Percentiles rank a stretch among this genome's conserved stretches.
Evolutionary conservation across 2,113 vertebrate genomes (phyloP).

Genomic region (Crocuta crocuta): DNA sequence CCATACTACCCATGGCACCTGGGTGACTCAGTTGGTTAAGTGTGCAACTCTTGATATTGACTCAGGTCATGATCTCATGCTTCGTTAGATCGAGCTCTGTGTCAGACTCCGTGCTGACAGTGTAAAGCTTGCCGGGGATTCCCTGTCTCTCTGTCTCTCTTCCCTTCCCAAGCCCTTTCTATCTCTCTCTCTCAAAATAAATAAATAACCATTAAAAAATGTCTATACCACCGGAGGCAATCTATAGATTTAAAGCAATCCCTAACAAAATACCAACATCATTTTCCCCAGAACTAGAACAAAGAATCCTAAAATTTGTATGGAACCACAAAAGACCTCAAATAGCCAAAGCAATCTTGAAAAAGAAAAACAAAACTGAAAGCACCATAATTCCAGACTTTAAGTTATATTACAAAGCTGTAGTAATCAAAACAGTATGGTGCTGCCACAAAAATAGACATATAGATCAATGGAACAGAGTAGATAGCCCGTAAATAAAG

Average conservation of each 20-base stretch:
- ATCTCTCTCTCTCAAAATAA: too few relatives aligned
- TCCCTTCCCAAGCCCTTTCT: too few relatives aligned
- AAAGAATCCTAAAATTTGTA: not conserved
- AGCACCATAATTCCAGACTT: not conserved
- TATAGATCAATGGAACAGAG: not conserved
- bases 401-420: not conserved
- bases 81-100: too few relatives aligned
- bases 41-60: too few relatives aligned
- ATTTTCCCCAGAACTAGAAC: not conserved
- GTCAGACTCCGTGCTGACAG: too few relatives aligned
- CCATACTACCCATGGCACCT: not conserved
- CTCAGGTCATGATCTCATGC: too few relatives aligned
- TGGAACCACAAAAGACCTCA: not conserved
- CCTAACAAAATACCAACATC: not conserved
- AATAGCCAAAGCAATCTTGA: not conserved
- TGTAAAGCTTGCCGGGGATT: too few relatives aligned
- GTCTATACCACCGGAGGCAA: not conserved
- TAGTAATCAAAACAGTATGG: not conserved
- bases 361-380: not conserved
- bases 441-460: not conserved
- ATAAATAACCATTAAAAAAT: not conserved
- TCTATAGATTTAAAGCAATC: too few relatives aligned
- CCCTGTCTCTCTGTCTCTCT: too few relatives aligned
- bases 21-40: too few relatives aligned
- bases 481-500: not conserved